Conservation (phyloP, 1,140 invertebrate species). For the Charaxes varanes region DNA sequence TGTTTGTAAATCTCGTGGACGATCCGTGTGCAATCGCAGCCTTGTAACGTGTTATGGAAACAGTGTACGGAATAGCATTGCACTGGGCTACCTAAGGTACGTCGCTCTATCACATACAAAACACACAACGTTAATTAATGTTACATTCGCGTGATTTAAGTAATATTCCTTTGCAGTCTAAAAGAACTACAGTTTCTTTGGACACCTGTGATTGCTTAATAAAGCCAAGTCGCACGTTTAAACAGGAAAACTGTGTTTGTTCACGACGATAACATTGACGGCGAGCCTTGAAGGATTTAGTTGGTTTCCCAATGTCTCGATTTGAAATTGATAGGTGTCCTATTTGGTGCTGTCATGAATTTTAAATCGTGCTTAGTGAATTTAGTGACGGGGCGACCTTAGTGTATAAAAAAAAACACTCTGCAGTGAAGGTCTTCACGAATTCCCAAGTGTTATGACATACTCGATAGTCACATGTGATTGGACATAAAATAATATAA, state of each 20-base stretch:
- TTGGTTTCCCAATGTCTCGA: conserved; percentile 5
- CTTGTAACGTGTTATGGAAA: conserved; percentile 21
- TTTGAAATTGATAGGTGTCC: conserved; percentile 7
- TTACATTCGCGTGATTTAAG: neutral
- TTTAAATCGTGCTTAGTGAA: conserved; percentile 6
- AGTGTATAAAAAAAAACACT: neutral
- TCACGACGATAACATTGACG: conserved; percentile 4
- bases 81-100: conserved; percentile 31
- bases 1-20: conserved; percentile 19
- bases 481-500: conserved; percentile 7
- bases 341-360: conserved; percentile 4
- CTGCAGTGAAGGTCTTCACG: no score
- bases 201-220: no score
- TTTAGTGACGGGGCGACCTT: conserved; percentile 1
- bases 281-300: conserved; percentile 11
- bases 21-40: conserved; percentile 10
- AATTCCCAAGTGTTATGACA: no score
- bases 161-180: no score
- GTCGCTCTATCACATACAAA: conserved; percentile 9
- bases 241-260: conserved; percentile 9
- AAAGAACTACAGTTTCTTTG: no score
- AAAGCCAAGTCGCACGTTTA: no score
- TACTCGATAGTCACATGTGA: neutral
- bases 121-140: conserved; percentile 1
- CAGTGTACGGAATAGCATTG: conserved; percentile 24